phyloP scores from a whole-genome alignment of 1,140 invertebrate species.

The Apocrypta bakeri region DNA sequence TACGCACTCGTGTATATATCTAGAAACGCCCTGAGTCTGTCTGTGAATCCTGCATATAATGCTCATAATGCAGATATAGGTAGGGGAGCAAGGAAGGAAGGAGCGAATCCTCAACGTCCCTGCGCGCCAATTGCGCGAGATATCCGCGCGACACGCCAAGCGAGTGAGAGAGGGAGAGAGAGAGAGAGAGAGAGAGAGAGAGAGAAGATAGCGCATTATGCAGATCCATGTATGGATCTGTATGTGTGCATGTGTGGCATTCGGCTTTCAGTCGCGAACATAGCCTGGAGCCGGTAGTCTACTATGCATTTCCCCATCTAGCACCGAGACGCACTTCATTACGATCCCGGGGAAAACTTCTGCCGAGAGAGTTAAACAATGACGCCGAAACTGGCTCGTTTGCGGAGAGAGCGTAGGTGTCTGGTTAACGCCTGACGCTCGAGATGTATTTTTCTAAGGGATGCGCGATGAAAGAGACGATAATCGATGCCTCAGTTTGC shows the following conservation, averaged over 20 bases:
- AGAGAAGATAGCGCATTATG: constrained; percentile 22
- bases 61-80: constrained; percentile 27
- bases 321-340: constrained; percentile 44
- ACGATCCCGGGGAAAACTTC: constrained; percentile 31
- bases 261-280: not conserved
- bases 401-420: not conserved
- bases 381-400: constrained; percentile 19
- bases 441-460: not conserved
- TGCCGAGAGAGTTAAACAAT: constrained; percentile 33
- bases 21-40: no score
- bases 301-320: not conserved
- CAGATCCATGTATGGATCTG: not conserved
- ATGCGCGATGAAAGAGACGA: not conserved
- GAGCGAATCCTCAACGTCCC: constrained; percentile 29
- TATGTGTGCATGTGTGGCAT: not conserved
- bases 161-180: not conserved
- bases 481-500: not conserved
- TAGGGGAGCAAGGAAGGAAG: not conserved
- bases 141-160: constrained; percentile 17
- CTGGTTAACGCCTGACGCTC: not conserved
- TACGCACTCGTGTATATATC: not conserved
- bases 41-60: constrained; percentile 11
- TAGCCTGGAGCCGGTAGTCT: not conserved
- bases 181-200: not conserved
- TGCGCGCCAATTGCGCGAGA: constrained; percentile 39